Evolutionary conservation across 2,888 invertebrate species (phyloP), one percentile per base, ranked within the genome.

Genomic region (Argyresthia goedartella): DNA sequence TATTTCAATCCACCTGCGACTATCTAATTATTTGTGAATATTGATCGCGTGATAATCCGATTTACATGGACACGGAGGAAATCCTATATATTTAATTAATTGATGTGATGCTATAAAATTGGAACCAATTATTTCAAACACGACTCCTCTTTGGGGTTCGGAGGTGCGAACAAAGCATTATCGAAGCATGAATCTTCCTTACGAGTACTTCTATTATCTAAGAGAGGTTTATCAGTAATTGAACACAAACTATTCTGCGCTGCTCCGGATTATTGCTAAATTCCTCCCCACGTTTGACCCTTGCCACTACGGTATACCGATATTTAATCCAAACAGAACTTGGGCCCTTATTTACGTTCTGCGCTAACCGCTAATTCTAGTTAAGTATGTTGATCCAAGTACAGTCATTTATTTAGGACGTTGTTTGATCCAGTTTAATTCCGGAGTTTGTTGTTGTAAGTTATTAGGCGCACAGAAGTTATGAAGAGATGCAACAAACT

Each of bases 151-250:
- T 39, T n/a, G 39, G 2, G 39, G 52, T 47, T 48, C 15, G 52
- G 53, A 54, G 48, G 54, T 51, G 52, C 62, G 59, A 60, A 60
- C 61, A 62, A 58, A 57, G 61, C 57, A 62, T 65, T 67, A 67
- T 71, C 66, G 69, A 66, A 67, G 67, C 69, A 65, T 57, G 63
- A 66, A 67, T 63, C 64, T 65, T 67, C 66, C 65, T 65, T 48
- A 71, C 73, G 65, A 69, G 66, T 61, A 56, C 62, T 57, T 62
- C 63, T 64, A 53, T 55, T 55, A 71, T 71, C 68, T 64, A 60
- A 56, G 62, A 62, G 64, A 69, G 71, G 67, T 77, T 73, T 76
- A 78, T 75, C 68, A 71, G 65, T 72, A 71, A 76, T 75, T 78
- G 71, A 74, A 75, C 75, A 69, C 67, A 68, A 69, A 69, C 70